A percentile compares a stretch with the other conserved stretches of the same genome.
phyloP scores from a whole-genome alignment of 1,140 invertebrate species.

The Saxidomus purpurata region DNA sequence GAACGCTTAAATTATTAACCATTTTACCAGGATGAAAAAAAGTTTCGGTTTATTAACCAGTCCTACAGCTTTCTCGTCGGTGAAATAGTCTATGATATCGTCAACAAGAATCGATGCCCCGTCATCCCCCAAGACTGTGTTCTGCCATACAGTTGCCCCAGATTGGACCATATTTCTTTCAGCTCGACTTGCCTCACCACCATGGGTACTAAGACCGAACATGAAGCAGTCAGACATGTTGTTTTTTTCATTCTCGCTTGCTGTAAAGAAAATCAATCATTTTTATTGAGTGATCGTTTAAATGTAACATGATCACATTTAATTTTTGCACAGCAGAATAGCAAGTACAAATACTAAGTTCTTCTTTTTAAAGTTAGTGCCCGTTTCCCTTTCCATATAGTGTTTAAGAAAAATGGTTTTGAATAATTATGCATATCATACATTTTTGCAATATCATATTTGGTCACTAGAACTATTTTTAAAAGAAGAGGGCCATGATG shows the following conservation, averaged over 20 bases:
- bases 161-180: neutral
- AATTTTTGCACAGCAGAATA: neutral
- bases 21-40: conserved; percentile 18
- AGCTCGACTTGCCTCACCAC: neutral
- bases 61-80: neutral
- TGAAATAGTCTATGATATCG: neutral
- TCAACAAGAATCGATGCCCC: neutral
- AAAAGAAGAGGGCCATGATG: too few species aligned
- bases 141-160: neutral
- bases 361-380: too few species aligned
- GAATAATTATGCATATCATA: too few species aligned
- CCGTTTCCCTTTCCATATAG: too few species aligned
- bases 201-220: neutral
- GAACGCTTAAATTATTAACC: too few species aligned
- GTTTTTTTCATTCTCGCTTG: neutral
- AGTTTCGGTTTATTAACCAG: conserved; percentile 4
- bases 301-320: neutral
- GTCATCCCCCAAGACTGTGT: neutral
- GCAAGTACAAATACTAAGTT: neutral
- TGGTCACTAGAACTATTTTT: too few species aligned
- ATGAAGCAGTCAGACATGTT: neutral
- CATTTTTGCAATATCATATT: too few species aligned
- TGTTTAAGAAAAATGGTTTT: too few species aligned
- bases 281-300: too few species aligned
- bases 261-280: neutral